Evolutionary conservation across 2,113 vertebrate species (phyloP), one percentile per base, ranked within the genome.

Genomic region (Menura novaehollandiae): DNA sequence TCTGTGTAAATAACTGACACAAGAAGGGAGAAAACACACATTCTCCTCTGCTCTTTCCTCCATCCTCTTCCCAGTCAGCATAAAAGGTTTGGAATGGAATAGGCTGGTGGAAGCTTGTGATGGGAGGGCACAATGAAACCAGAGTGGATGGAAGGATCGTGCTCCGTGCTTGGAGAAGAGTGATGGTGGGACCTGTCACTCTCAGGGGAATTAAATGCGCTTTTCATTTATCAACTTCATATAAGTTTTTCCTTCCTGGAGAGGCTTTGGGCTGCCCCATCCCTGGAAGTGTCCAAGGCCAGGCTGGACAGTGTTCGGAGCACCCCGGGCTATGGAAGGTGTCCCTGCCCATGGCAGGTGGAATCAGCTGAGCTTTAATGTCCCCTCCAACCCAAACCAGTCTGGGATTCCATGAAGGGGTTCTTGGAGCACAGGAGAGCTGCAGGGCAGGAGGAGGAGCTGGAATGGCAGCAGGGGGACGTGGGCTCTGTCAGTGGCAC

Each of bases 391-490:
- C 18, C 64, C 73, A 33, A 28, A 11, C 9, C 32, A 2, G 11
- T 2, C 22, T 20, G 1, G 11, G 39, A 7, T 33, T 37, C 58
- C 28, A 1, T n/a, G 35, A 20, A 3, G 28, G 16, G 75, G 26
- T 8, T 33, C 23, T 5, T 15, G 51, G 58, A 22, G 85, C 4
- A 4, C 7, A 30, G 46, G 24, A n/a, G 58, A 46, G 78, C 23
- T 2, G 23, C 27, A 23, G 41, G 59, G 77, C 59, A 46, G 51
- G 3, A 43, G 55, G 32, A 37, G 47, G 24, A 35, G 74, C 73
- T 52, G 73, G 13, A 4, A 2, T 1, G 35, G 9, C 15, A 32
- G 60, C 13, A 2, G 6, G 32, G 26, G 53, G 32, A 15, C 0
- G 0, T 5, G 67, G 63, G 17, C 3, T 37, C 14, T 12, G 32